Evolutionary conservation across 2,888 invertebrate species (phyloP).

Genomic region (Hesperia comma): DNA sequence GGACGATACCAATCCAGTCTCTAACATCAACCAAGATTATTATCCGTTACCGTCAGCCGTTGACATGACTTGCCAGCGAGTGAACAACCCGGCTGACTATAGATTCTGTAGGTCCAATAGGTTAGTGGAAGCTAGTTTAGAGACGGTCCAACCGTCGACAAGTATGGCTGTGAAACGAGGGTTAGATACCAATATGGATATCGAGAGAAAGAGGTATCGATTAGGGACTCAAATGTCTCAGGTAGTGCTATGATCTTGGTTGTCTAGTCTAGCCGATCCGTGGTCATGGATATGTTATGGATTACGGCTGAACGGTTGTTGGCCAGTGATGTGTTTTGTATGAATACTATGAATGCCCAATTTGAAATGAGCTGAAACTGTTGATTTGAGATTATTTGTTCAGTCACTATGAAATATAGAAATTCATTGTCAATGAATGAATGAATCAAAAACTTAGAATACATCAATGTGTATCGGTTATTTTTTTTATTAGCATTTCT

Average conservation of each 20-base stretch:
- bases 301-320: neutral
- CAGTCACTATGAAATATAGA: too few relatives aligned
- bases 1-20: slow-evolving; percentile 50
- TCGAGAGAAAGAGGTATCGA: slow-evolving; percentile 70
- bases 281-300: slow-evolving; percentile 22
- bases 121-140: slow-evolving; percentile 67
- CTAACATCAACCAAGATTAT: slow-evolving; percentile 51
- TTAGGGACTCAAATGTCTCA: slow-evolving; percentile 69
- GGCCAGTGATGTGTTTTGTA: neutral
- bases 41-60: slow-evolving; percentile 56
- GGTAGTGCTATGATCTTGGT: slow-evolving; percentile 68
- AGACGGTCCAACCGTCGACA: slow-evolving; percentile 56
- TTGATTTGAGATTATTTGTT: too few relatives aligned
- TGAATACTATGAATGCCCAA: neutral
- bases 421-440: too few relatives aligned
- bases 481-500: too few relatives aligned
- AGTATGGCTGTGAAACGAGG: slow-evolving; percentile 71
- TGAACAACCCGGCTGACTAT: slow-evolving; percentile 62
- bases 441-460: too few relatives aligned
- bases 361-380: too few relatives aligned
- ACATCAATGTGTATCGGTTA: too few relatives aligned
- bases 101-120: slow-evolving; percentile 67
- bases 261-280: slow-evolving; percentile 49
- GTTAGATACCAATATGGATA: slow-evolving; percentile 60
- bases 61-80: slow-evolving; percentile 62